A percentile compares a stretch with the other conserved stretches of the same genome.
phyloP scores from a whole-genome alignment of 2,888 invertebrate species.

The Drosophila lutescens region DNA sequence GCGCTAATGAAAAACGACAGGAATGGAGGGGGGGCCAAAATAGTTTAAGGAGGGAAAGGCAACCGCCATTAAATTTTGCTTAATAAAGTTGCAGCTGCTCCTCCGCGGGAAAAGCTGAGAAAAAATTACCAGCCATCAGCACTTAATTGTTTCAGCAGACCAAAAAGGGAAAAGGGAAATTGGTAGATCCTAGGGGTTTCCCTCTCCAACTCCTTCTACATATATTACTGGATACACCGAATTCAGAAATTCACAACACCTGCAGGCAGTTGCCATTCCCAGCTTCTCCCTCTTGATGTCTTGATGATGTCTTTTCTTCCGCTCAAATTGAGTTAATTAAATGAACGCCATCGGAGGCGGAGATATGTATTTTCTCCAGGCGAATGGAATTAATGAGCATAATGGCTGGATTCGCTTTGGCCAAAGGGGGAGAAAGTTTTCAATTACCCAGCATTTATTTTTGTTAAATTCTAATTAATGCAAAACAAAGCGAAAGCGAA shows the following conservation, averaged over 20 bases:
- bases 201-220: constrained; percentile 8
- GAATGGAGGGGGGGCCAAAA: constrained; percentile 20
- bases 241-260: constrained; percentile 17
- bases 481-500: constrained; percentile 27
- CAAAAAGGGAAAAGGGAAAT: not conserved
- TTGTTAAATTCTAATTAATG: constrained; percentile 77
- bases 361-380: constrained; percentile 18
- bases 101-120: constrained; percentile 4
- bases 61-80: constrained; percentile 76
- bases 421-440: constrained; percentile 60
- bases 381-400: constrained; percentile 75
- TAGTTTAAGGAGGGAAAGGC: constrained; percentile 7
- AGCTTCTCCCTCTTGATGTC: constrained; percentile 34
- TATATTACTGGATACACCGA: constrained; percentile 2
- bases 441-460: constrained; percentile 78
- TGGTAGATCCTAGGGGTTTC: not conserved
- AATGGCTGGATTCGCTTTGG: constrained; percentile 13
- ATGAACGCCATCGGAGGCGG: constrained; percentile 35
- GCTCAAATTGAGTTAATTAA: constrained; percentile 80
- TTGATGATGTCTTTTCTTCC: constrained; percentile 74
- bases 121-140: constrained; percentile 81
- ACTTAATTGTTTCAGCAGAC: constrained; percentile 80
- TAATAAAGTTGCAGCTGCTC: constrained; percentile 79
- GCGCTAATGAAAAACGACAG: constrained; percentile 78
- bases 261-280: constrained; percentile 34